A percentile compares a stretch with the other conserved stretches of the same genome.
These are phyloP conservation scores for Aricia agestis DNA, from an alignment of 1,140 invertebrate species.

Conservation along the genomic window DNA sequence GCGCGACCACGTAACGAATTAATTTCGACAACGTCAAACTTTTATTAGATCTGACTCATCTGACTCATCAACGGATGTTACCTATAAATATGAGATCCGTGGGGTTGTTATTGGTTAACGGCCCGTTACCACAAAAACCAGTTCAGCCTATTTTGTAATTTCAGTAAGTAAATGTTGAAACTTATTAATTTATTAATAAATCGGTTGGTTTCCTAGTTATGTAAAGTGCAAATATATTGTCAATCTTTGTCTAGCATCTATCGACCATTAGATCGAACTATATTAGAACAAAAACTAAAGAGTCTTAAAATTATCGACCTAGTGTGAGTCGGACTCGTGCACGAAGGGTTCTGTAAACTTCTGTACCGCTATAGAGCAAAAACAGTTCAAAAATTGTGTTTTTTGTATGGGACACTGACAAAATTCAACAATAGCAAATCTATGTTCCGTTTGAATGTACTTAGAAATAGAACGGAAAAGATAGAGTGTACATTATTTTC, in stretches of 20 bases:
- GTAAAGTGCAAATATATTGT: too few relatives aligned
- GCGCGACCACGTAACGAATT: constrained; percentile 41
- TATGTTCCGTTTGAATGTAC: background rate
- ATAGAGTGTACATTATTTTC: background rate
- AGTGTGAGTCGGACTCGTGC: too few relatives aligned
- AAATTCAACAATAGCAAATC: background rate
- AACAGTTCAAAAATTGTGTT: background rate
- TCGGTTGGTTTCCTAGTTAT: too few relatives aligned
- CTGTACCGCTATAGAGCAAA: too few relatives aligned
- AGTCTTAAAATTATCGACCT: too few relatives aligned
- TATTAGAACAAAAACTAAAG: too few relatives aligned
- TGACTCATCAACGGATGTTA: constrained; percentile 43
- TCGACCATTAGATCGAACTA: too few relatives aligned
- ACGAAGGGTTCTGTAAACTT: too few relatives aligned
- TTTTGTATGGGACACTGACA: background rate
- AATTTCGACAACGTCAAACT: constrained; percentile 39
- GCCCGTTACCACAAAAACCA: too few relatives aligned
- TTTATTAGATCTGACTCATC: constrained; percentile 32
- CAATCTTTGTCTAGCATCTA: too few relatives aligned
- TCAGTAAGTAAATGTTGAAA: background rate
- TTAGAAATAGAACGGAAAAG: background rate
- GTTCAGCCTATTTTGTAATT: background rate
- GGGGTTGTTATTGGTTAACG: background rate
- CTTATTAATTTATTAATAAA: too few relatives aligned
- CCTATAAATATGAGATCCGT: constrained; percentile 17